Evolutionary conservation across 2,113 vertebrate species (phyloP), one percentile per base, ranked within the genome.

Genomic region (Lota lota): DNA sequence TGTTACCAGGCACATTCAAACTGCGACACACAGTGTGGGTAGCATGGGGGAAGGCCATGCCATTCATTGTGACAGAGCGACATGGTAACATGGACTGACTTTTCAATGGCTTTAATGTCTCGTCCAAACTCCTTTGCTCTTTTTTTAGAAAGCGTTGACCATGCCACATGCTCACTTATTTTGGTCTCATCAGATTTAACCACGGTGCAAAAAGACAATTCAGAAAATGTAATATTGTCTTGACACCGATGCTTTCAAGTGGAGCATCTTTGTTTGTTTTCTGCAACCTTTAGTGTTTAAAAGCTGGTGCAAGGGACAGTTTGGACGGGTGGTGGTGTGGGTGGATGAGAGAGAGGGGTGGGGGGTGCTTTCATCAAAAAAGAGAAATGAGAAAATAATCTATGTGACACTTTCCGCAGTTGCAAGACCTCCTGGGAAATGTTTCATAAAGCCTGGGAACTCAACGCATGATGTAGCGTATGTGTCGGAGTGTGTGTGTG

Each of bases 371-470:
- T 77, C 71, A 84, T 85, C 82, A 80, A 74, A 74, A 79, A 73
- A 69, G 61, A 82, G 76, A 84, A 84, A 88, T 86, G 80, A 87
- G 84, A 87, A 88, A 86, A 85, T 83, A 69, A 87, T 87, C 73
- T 80, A 82, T 65, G 65, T 73, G 78, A 83, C 79, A 82, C 79
- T 73, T 47, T 66, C 33, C 65, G 61, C 75, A 66, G 77, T 80
- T 69, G 73, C 73, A 62, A 58, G 77, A 68, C 67, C 81, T 81
- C 79, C 61, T 0, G 63, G 81, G 84, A 85, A 75, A 78, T 71
- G 59, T 86, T 83, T 86, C 81, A 86, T 85, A 73, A 84, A 74
- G 70, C 71, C 59, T 56, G 61, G 57, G 68, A 81, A 63, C 47
- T 24, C 12, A 53, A 22, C 61, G 7, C 16, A 3, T 47, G 62